Percentiles rank a stretch among this genome's conserved stretches.
Conservation (phyloP, 92 coral and sea anemone genomes). For the Siderastrea radians region DNA sequence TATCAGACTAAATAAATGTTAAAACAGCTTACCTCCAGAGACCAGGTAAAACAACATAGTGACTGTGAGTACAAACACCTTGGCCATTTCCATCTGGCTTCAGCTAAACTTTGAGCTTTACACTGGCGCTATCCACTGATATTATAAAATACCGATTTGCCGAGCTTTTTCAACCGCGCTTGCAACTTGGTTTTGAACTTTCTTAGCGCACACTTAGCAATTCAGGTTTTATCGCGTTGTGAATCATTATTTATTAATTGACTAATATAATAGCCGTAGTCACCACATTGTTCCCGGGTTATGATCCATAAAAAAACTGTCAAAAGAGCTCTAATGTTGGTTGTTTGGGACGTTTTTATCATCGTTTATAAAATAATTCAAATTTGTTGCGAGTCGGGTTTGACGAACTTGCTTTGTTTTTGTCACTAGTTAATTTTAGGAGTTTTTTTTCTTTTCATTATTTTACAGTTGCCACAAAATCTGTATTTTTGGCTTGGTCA, state of each 20-base stretch:
- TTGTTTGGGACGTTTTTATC: no score
- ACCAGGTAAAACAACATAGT: background rate
- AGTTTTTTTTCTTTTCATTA: no score
- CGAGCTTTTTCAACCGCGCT: no score
- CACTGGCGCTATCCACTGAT: background rate
- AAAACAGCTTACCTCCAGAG: background rate
- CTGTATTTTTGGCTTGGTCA: no score
- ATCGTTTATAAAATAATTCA: no score
- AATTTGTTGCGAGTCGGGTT: no score
- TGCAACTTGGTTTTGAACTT: background rate
- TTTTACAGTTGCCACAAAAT: no score
- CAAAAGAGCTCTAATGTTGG: background rate
- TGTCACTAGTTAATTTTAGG: no score
- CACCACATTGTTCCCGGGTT: background rate
- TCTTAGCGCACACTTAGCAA: background rate
- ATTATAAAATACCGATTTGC: background rate
- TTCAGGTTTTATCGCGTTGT: constrained; percentile 24
- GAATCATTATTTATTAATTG: background rate
- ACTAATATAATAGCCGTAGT: background rate
- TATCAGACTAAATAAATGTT: background rate
- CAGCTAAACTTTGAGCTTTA: background rate
- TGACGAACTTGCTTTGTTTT: no score
- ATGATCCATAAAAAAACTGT: background rate
- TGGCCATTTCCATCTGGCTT: background rate
- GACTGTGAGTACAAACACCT: background rate